A percentile compares a stretch with the other conserved stretches of the same genome.
phyloP scores from a whole-genome alignment of 2,797 vertebrate species.

The Harpagifer antarcticus region DNA sequence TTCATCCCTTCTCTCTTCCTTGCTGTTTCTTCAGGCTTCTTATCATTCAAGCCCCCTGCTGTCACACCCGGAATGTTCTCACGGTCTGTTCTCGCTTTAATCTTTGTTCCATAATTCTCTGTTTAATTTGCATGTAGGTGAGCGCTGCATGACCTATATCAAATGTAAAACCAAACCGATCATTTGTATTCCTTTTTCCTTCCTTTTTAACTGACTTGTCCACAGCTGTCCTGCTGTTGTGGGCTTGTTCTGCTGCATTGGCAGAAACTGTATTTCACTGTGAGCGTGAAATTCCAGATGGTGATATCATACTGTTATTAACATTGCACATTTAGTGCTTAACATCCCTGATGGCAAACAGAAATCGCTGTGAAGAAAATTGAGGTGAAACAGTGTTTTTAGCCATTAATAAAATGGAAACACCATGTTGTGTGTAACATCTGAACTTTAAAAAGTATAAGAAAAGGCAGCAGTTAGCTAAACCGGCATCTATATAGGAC shows the following conservation, averaged over 20 bases:
- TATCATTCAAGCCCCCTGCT: conserved; percentile 14
- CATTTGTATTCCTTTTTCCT: conserved; percentile 1
- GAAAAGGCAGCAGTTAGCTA: no score
- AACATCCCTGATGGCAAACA: conserved; percentile 13
- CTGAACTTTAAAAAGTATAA: no score
- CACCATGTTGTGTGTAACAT: background rate
- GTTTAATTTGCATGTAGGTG: conserved; percentile 29
- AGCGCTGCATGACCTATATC: conserved; percentile 23
- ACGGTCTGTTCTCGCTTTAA: background rate
- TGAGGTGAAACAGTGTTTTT: background rate
- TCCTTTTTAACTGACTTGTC: conserved; percentile 24
- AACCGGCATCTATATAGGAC: background rate
- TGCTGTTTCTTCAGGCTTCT: background rate
- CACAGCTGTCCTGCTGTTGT: conserved; percentile 2
- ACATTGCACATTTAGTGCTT: conserved; percentile 9
- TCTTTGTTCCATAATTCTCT: conserved; percentile 27
- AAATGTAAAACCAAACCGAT: conserved; percentile 8
- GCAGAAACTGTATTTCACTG: conserved; percentile 21
- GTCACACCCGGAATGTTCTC: conserved; percentile 16
- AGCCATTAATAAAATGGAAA: background rate
- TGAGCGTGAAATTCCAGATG: conserved; percentile 19
- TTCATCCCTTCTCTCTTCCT: conserved; percentile 9
- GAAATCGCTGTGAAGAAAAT: conserved; percentile 5
- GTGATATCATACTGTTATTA: conserved; percentile 17
- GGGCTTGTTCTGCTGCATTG: conserved; percentile 4